Base-by-base conservation (phyloP, 2,797 vertebrate species). In the Pteronotus mesoamericanus region DNA sequence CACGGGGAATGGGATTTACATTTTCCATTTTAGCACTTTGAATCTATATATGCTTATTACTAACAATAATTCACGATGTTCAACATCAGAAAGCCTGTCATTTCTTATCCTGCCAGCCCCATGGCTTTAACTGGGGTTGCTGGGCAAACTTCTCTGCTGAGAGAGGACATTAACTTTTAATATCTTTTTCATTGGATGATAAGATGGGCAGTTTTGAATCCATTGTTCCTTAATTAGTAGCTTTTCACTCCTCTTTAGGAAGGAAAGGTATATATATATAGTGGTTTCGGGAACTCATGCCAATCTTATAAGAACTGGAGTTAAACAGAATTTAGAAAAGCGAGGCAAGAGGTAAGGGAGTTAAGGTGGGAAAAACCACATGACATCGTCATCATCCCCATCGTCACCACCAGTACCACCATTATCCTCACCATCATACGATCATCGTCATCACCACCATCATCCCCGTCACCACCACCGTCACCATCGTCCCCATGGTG, bases 21-120 rank as follows among this genome's bases (percentile, higher is more conserved):
- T 84, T 94, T 95, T 68, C 85, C 19, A 68, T 66, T 75, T 95
- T 44, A 82, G 66, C 53, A 15, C 92, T 86, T 89, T 37, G 39
- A 89, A 78, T 86, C 94, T 90, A 26, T 75, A 44, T 66, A 39
- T 71, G 94, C 79, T 96, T 61, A 94, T 87, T 82, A 46, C 37
- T 55, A 66, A 89, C 57, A 68, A 39, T 57, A 61, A 72, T 32
- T 79, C 68, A n/a, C 57, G 55, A 2, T 59, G 89, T 88, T 75
- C 78, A 32, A 29, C 90, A 77, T 66, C 10, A 77, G 74, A 79
- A 59, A 66, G 80, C 78, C 32, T 91, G 64, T 32, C 91, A 18
- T 88, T 86, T 78, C 75, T 3, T 44, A n/a, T 92, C 55, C 88
- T 24, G n/a, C 55, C 51, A 79, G 71, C 74, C 79, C 51, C 6